Conservation (phyloP, 2,888 invertebrate genomes). For the Diogma glabrata region DNA sequence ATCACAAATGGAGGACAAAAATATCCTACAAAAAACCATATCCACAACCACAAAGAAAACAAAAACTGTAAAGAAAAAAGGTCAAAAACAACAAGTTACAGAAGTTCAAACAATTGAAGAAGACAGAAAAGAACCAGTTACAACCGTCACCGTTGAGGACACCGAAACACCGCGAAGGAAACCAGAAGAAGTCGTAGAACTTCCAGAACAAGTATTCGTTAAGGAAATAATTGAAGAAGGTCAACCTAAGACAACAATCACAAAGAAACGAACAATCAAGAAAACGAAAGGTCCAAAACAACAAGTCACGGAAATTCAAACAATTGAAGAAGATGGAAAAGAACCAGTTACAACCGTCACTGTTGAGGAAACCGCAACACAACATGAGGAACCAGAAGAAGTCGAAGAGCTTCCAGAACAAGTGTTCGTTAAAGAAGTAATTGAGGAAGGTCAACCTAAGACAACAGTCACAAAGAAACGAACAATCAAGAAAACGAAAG, state of each 20-base stretch:
- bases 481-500: constrained; percentile 28
- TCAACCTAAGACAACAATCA: constrained; percentile 20
- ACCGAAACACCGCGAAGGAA: background rate
- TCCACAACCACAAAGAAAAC: constrained; percentile 3
- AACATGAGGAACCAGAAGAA: constrained; percentile 14
- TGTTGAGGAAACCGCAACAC: constrained; percentile 21
- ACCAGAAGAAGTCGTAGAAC: constrained; percentile 21
- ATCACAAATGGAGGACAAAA: too few species aligned
- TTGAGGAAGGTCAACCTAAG: constrained; percentile 24
- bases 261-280: constrained; percentile 6
- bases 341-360: constrained; percentile 24
- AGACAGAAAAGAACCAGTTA: constrained; percentile 27
- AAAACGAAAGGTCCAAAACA: constrained; percentile 26
- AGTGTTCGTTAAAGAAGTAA: constrained; percentile 24
- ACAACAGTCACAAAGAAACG: constrained; percentile 29
- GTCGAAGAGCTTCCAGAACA: constrained; percentile 34
- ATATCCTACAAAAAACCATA: constrained; percentile 4
- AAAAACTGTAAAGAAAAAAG: constrained; percentile 26
- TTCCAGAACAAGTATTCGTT: constrained; percentile 23
- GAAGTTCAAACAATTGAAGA: constrained; percentile 31
- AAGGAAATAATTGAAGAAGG: constrained; percentile 30
- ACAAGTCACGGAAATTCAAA: constrained; percentile 28
- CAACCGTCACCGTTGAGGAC: constrained; percentile 26
- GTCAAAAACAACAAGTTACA: constrained; percentile 23
- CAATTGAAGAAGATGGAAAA: constrained; percentile 16